These are phyloP conservation scores for Hycleus phaleratus DNA, from an alignment of 1,140 invertebrate species.

Conservation along the genomic window DNA sequence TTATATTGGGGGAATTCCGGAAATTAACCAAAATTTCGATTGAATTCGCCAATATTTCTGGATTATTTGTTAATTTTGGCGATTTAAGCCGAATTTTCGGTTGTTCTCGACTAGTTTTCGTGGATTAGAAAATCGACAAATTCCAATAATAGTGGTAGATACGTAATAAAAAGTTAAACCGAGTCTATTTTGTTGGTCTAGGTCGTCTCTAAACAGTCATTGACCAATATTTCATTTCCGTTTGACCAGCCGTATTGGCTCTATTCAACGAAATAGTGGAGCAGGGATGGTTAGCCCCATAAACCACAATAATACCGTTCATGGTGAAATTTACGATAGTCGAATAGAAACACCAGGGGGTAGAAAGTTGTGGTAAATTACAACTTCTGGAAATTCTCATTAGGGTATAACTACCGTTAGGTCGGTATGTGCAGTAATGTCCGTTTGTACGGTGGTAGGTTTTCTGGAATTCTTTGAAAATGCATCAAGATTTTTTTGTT, in stretches of 20 bases:
- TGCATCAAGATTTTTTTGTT: too few species aligned
- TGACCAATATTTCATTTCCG: background rate
- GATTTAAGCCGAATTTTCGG: too few species aligned
- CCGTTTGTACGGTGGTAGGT: background rate
- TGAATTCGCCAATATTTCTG: too few species aligned
- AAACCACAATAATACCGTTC: slow-evolving; percentile 20
- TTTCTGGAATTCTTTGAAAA: background rate
- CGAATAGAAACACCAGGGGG: slow-evolving; percentile 9
- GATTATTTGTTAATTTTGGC: too few species aligned
- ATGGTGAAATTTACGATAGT: slow-evolving; percentile 10
- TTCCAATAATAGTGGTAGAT: background rate
- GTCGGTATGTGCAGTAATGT: background rate
- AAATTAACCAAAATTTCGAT: too few species aligned
- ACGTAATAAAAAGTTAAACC: background rate
- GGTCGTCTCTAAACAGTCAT: background rate
- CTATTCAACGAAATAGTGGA: background rate
- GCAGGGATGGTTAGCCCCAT: slow-evolving; percentile 21
- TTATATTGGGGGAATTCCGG: background rate
- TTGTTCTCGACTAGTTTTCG: too few species aligned
- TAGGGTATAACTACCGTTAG: too few species aligned
- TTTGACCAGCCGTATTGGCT: background rate
- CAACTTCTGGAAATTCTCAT: background rate
- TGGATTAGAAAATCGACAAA: background rate
- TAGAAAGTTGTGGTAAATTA: slow-evolving; percentile 8
- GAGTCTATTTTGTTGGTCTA: background rate